Evolutionary conservation across 2,888 invertebrate species (phyloP).

Genomic region (Pteria penguin): DNA sequence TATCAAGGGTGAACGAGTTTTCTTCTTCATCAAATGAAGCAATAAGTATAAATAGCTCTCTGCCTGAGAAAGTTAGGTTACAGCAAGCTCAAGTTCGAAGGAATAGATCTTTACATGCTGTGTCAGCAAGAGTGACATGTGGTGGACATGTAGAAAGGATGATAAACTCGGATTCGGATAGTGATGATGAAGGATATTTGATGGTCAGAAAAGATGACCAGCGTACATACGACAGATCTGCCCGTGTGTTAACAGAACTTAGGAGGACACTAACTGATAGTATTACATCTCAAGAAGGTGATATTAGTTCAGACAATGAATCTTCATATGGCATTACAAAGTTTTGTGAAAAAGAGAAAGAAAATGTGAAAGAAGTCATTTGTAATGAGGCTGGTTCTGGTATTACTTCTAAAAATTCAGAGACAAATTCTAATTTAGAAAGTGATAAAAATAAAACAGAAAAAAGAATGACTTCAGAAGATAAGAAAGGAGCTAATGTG

Average conservation of each 20-base stretch:
- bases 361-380: neutral
- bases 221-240: slow-evolving; percentile 43
- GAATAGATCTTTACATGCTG: slow-evolving; percentile 25
- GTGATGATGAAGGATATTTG: slow-evolving; percentile 51
- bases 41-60: neutral
- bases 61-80: slow-evolving; percentile 5
- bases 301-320: slow-evolving; percentile 20
- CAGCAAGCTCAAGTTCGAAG: slow-evolving; percentile 21
- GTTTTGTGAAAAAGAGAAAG: neutral
- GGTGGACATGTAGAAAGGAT: slow-evolving; percentile 17
- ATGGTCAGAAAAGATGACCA: slow-evolving; percentile 54
- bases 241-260: neutral
- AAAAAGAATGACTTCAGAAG: neutral
- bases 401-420: slow-evolving; percentile 15
- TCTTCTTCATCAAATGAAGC: slow-evolving; percentile 5
- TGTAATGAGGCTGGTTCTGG: neutral
- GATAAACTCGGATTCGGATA: slow-evolving; percentile 34
- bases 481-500: neutral
- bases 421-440: neutral
- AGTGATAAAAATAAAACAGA: neutral
- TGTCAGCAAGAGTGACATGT: slow-evolving; percentile 38
- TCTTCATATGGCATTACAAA: neutral
- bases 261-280: neutral
- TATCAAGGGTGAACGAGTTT: slow-evolving; percentile 21
- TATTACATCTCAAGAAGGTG: slow-evolving; percentile 11